Percentiles rank a stretch among this genome's conserved stretches.
Conservation (phyloP, 2,797 vertebrate genomes). For the Columba guinea region DNA sequence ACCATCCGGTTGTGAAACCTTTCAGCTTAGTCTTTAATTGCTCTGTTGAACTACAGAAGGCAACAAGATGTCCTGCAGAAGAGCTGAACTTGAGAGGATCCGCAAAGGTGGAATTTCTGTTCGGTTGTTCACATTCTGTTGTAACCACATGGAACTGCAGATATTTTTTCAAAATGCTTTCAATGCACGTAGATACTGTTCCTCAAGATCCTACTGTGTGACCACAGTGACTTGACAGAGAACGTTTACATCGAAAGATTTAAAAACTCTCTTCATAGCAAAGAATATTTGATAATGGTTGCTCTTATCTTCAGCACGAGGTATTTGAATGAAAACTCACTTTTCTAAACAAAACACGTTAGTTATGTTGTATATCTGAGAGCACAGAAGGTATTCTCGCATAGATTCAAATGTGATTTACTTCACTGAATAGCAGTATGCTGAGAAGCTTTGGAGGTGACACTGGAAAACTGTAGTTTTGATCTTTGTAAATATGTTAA, state of each 20-base stretch:
- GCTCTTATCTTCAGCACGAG: conserved; percentile 83
- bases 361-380: conserved; percentile 14
- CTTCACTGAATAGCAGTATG: background rate
- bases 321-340: conserved; percentile 52
- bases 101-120: conserved; percentile 54
- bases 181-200: conserved; percentile 70
- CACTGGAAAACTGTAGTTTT: conserved; percentile 44
- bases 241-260: conserved; percentile 29
- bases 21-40: conserved; percentile 25
- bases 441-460: conserved; percentile 43
- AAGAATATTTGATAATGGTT: conserved; percentile 92
- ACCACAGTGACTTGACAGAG: conserved; percentile 69
- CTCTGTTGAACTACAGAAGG: background rate
- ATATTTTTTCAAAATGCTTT: conserved; percentile 54
- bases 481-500: conserved; percentile 29
- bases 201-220: conserved; percentile 60
- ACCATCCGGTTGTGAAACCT: background rate
- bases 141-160: conserved; percentile 63
- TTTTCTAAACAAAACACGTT: conserved; percentile 31
- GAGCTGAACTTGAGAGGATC: conserved; percentile 57
- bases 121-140: conserved; percentile 46
- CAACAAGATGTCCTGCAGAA: background rate
- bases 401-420: conserved; percentile 39
- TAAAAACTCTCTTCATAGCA: conserved; percentile 67
- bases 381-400: conserved; percentile 47